Conservation (phyloP, 2,797 vertebrate species). For the Amblyopsis hoosieri region DNA sequence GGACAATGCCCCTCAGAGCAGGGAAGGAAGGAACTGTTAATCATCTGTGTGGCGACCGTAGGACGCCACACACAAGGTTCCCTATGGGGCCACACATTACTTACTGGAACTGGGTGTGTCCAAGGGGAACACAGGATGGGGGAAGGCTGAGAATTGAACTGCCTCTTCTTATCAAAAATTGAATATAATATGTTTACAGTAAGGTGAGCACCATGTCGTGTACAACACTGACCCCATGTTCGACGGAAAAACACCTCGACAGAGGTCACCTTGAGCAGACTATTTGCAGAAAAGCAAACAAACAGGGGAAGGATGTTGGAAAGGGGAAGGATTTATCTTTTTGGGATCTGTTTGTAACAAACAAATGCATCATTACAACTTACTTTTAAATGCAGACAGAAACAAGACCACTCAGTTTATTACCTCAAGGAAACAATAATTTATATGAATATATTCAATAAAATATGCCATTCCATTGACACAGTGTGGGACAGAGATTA, state of each 20-base stretch:
- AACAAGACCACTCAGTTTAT: not conserved
- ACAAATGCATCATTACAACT: conserved; percentile 10
- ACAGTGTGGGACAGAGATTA: not conserved
- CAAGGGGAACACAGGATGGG: conserved; percentile 7
- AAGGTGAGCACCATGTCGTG: conserved; percentile 22
- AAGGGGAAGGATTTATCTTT: conserved; percentile 32
- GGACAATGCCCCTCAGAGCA: conserved; percentile 62
- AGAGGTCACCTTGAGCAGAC: conserved; percentile 37
- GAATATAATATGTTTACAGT: conserved; percentile 48
- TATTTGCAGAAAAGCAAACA: conserved; percentile 68
- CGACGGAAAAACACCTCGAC: conserved; percentile 19
- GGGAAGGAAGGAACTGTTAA: conserved; percentile 78
- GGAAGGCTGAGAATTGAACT: conserved; percentile 24
- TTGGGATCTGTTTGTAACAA: conserved; percentile 39
- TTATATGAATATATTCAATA: not conserved
- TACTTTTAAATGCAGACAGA: conserved; percentile 45
- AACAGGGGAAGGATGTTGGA: conserved; percentile 77
- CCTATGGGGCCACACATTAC: conserved; percentile 56
- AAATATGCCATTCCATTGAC: too few relatives aligned
- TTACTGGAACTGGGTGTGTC: conserved; percentile 58
- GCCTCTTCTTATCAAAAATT: conserved; percentile 39
- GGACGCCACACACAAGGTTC: conserved; percentile 64
- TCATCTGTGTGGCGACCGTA: conserved; percentile 66
- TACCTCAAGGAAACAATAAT: not conserved
- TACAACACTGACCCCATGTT: conserved; percentile 1